Evolutionary conservation across 2,888 invertebrate genomes (phyloP), one percentile per base, ranked within the genome.

Genomic region (Xestia ashworthii): DNA sequence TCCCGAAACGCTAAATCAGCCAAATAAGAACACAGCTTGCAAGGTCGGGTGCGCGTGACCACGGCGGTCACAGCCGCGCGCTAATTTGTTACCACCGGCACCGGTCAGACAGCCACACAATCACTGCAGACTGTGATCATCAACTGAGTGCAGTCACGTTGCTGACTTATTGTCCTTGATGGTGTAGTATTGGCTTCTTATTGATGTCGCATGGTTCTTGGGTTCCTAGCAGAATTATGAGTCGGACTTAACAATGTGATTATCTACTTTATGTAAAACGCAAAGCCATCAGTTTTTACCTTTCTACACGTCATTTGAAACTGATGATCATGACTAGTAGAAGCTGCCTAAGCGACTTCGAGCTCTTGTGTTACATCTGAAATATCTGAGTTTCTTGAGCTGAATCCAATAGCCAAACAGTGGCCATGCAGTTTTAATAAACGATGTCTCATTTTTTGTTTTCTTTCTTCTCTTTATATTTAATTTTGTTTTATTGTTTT

Each of bases 11-110:
- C 9, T 19, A 62, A 0, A 3, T 38, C 1, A 25, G 6, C 25
- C 41, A 86, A 3, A 0, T 68, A 16, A 74, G 11, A 73, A 1
- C n/a, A 55, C 2, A 69, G 76, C 74, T 53, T 14, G 74, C 62
- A 66, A 82, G 74, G 77, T 74, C 83, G 83, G 81, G 76, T 84
- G 84, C 84, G 84, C 84, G 87, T 87, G 85, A 85, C 70, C 85
- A 87, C 71, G 67, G 25, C 76, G 85, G 87, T 76, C 85, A 82
- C 85, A 85, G 72, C 50, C 82, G 58, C 72, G 50, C 44, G 85
- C 82, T 85, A 87, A 87, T 87, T 80, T 81, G 81, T 87, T 85
- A 87, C 83, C 76, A 76, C 76, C 71, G 80, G 84, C 76, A 76
- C 76, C 71, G 80, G 84, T 84, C 82, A 79, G 86, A 78, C 72